phyloP scores from a whole-genome alignment of 2,113 vertebrate species.

The Thalassarche chlororhynchos region DNA sequence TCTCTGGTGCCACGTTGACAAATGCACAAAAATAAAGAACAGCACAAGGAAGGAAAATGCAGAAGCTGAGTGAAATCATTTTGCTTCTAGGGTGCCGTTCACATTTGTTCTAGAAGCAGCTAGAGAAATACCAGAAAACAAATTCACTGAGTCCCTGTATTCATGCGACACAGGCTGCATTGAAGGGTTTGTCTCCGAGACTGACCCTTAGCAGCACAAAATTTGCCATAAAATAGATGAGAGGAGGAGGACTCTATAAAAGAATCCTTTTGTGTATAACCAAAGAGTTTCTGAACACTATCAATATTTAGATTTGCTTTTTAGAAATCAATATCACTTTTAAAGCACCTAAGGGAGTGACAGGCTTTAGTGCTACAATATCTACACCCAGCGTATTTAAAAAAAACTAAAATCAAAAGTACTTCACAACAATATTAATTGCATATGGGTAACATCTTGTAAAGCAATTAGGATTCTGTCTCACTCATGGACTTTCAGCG shows the following conservation, averaged over 20 bases:
- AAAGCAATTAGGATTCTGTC: not conserved
- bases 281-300: not conserved
- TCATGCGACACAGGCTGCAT: not conserved
- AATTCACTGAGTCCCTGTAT: not conserved
- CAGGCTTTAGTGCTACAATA: not conserved
- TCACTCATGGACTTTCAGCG: not conserved
- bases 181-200: not conserved
- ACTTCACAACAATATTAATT: not conserved
- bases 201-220: not conserved
- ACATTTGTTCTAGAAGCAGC: constrained; percentile 46
- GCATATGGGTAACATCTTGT: not conserved
- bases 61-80: constrained; percentile 22
- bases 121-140: not conserved
- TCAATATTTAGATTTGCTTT: constrained; percentile 1
- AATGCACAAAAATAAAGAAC: constrained; percentile 22
- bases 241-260: not conserved
- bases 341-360: not conserved
- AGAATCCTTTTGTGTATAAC: not conserved
- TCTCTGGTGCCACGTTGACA: not conserved
- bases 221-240: not conserved
- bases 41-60: constrained; percentile 5
- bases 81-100: constrained; percentile 28
- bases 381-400: not conserved
- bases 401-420: not conserved
- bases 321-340: not conserved